Base-by-base conservation (phyloP, 2,888 invertebrate species). In the Mechanitis messenoides region DNA sequence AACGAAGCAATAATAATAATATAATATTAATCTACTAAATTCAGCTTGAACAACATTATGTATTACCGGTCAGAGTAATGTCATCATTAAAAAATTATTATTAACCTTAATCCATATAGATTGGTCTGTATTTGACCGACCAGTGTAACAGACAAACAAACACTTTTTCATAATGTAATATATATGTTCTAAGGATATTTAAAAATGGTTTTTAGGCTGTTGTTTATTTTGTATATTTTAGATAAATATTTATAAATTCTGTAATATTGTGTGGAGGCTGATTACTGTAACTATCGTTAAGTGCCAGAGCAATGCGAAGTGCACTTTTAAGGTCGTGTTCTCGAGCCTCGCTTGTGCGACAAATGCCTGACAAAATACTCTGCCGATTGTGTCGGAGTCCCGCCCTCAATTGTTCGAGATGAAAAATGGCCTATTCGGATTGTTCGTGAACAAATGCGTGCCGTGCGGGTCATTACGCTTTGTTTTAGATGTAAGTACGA, bases 371-470 rank as follows among this genome's bases (percentile, higher is more conserved):
- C 88, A 87, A 87, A 90, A 87, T 85, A 87, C 87, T 83, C 85
- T 83, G 84, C 87, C 87, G 87, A 87, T 90, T 88, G 86, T 85
- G 85, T 81, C 77, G 78, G 84, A 83, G 85, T 74, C 79, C 87
- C 88, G 87, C 89, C 89, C 85, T 81, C 89, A 83, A 88, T 89
- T 90, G 90, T 90, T 87, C 84, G 76, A 80, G 80, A 89, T 89
- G 89, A 90, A 87, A 89, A 90, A 90, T 90, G 85, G 86, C 85
- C 86, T 82, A 83, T 86, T 87, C 80, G 85, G 84, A 87, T 88
- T 89, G 88, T 89, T 90, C 87, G 70, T 74, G 84, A 87, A 89
- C 89, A 90, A 90, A 88, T 85, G 87, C 88, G 88, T 88, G 78
- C 85, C 85, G 85, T 83, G 84, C 83, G 85, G 88, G 87, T 87